Base-by-base conservation (phyloP, 2,888 invertebrate species). In the Dynastes tityus region DNA sequence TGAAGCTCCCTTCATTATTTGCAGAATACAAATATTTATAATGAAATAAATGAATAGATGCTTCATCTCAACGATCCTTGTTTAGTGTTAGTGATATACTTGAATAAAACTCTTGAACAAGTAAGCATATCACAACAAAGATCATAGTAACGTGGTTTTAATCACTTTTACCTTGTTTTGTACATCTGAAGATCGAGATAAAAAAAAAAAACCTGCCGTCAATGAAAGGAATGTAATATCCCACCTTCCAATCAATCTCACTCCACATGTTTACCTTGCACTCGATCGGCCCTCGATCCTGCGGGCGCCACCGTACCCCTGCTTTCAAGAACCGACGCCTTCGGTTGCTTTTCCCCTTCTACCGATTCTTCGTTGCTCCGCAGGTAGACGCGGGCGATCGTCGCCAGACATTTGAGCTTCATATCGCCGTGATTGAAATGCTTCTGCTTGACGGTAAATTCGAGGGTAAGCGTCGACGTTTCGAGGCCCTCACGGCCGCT, bases 371-470 rank as follows among this genome's bases (percentile, higher is more conserved):
- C 96, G 89, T 96, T 96, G 88, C 94, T 95, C 84, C 94, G 92
- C 94, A 95, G 95, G 89, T 96, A 96, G 64, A 96, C 93, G 53
- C 95, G 94, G 78, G 95, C 95, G 88, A 96, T 96, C 84, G 95
- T 96, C 80, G 96, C 96, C 87, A 96, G 91, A 90, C 96, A 97
- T 91, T 96, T 96, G 85, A 96, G 91, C 89, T 96, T 96, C 90
- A 97, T 92, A 89, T 96, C 95, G 87, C 96, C 95, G 85, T 92
- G 92, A 87, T 93, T 93, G 91, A 96, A 96, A 90, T 96, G 95
- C 88, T 94, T 94, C 83, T 91, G 92, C 85, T 93, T 93, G 83
- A 95, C 95, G 87, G 93, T 92, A 89, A 96, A 96, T 89, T 96
- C 94, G 81, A 96, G 91, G 40, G 94, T 94, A 67, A 95, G 89